These are phyloP conservation scores for Choloepus hoffmanni DNA, from an alignment of 2,113 vertebrate genomes.

Conservation along the genomic window DNA sequence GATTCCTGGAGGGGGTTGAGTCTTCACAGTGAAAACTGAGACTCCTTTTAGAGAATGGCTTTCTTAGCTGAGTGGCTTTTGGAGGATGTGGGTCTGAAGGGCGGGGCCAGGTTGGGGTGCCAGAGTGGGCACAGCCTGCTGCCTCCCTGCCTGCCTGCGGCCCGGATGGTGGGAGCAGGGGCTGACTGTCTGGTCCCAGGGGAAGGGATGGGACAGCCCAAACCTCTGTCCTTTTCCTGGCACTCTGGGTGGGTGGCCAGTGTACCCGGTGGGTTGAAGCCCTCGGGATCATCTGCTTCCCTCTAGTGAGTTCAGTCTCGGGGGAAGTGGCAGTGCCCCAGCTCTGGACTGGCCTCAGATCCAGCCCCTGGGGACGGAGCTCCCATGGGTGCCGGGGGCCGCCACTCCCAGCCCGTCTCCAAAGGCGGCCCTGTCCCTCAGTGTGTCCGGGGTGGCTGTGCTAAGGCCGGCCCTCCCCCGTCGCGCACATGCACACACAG, in stretches of 20 bases:
- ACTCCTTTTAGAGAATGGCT: background rate
- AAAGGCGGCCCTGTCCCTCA: background rate
- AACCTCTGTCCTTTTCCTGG: background rate
- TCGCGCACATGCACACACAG: accelerated
- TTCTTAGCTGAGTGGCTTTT: background rate
- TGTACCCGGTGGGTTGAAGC: background rate
- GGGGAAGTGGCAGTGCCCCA: background rate
- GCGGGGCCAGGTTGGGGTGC: background rate
- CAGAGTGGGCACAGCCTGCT: background rate
- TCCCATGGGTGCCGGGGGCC: background rate
- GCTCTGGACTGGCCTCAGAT: background rate
- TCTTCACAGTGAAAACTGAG: background rate
- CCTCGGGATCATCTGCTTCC: background rate
- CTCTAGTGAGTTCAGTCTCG: background rate
- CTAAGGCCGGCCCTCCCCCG: conserved; percentile 71
- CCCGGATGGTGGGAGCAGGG: background rate
- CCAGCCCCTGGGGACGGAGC: background rate
- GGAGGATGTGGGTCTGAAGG: background rate
- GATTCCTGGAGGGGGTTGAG: background rate
- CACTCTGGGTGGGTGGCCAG: background rate
- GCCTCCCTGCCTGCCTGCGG: background rate
- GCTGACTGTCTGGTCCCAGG: background rate
- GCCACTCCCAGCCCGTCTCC: background rate
- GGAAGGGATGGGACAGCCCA: background rate
- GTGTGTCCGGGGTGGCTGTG: conserved; percentile 55